phyloP scores from a whole-genome alignment of 2,797 vertebrate species.

The Pantherophis vulpinus region DNA sequence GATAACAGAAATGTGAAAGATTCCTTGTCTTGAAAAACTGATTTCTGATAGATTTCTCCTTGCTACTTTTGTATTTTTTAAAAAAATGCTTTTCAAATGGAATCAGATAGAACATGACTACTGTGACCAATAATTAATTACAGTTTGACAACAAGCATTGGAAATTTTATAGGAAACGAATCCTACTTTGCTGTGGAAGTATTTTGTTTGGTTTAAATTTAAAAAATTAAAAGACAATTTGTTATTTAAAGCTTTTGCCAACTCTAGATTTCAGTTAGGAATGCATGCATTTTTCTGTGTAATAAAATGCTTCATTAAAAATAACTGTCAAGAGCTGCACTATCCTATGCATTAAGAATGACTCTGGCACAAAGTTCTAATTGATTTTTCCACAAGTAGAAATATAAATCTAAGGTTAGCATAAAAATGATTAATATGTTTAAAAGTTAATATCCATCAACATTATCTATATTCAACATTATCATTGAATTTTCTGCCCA shows the following conservation, averaged over 20 bases:
- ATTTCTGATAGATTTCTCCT: background rate
- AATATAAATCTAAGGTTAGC: background rate
- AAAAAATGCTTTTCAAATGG: conserved; percentile 13
- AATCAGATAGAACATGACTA: conserved; percentile 11
- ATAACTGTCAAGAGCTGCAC: background rate
- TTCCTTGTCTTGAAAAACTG: background rate
- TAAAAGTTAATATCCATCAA: background rate
- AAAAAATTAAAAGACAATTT: background rate
- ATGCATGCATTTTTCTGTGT: background rate
- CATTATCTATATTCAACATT: background rate
- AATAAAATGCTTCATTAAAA: background rate
- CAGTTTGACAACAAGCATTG: background rate
- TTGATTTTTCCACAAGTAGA: background rate
- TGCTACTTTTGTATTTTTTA: too few relatives aligned
- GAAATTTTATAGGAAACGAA: conserved; percentile 21
- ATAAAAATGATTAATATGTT: background rate
- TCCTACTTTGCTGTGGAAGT: background rate
- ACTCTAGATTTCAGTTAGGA: background rate
- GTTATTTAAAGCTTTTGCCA: background rate
- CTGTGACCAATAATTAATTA: conserved; percentile 23
- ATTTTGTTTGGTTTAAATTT: background rate
- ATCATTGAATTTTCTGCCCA: background rate
- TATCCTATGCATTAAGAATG: background rate
- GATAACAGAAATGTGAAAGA: background rate
- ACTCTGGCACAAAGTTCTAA: background rate